A percentile compares a stretch with the other conserved stretches of the same genome.
phyloP scores from a whole-genome alignment of 2,888 invertebrate genomes.

The Alentia gelatinosa region DNA sequence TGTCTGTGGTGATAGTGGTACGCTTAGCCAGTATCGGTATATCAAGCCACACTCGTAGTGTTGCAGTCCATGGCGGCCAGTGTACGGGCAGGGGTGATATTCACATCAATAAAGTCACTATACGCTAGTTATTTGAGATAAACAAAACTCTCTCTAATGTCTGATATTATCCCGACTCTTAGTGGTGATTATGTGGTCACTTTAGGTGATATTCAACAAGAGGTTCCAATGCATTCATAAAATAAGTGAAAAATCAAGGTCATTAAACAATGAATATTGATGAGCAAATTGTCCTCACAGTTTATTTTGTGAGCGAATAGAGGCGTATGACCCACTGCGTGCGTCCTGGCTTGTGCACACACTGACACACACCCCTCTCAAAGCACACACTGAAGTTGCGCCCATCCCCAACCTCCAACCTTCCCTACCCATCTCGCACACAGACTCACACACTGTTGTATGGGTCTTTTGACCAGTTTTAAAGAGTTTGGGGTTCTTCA shows the following conservation, averaged over 20 bases:
- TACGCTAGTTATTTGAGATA: too few relatives aligned
- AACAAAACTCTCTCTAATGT: too few relatives aligned
- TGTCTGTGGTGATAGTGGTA: too few relatives aligned
- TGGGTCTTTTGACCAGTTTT: too few relatives aligned
- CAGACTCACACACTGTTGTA: neutral
- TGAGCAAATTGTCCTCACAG: conserved; percentile 18
- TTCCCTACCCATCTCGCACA: neutral
- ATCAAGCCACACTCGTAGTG: neutral
- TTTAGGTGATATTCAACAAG: neutral
- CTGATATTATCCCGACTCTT: too few relatives aligned
- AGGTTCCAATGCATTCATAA: neutral
- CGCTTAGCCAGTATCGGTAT: too few relatives aligned
- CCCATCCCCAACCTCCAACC: neutral
- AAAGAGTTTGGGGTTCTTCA: too few relatives aligned
- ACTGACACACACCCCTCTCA: neutral
- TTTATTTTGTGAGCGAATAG: neutral
- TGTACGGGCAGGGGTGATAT: too few relatives aligned
- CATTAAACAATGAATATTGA: conserved; percentile 39
- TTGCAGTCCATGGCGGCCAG: neutral
- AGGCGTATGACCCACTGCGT: neutral
- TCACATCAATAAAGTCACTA: neutral
- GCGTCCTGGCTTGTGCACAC: neutral
- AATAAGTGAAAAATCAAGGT: neutral
- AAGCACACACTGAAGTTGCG: neutral
- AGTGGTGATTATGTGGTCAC: neutral